Base-by-base conservation (phyloP, 2,797 vertebrate species). In the Dryobates pubescens region DNA sequence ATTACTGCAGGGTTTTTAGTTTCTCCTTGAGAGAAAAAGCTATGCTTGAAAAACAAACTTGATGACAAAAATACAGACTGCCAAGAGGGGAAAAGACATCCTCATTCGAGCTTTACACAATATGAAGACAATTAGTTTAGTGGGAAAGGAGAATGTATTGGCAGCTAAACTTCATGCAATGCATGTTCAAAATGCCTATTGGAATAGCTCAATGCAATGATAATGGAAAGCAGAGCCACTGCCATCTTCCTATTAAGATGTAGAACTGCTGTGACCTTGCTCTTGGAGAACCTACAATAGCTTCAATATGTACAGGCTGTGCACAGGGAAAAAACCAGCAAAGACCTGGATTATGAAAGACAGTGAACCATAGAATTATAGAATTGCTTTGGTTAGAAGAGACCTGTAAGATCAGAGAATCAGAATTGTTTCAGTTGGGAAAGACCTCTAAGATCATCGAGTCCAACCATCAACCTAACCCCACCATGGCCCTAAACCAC, bases 51-150 rank as follows among this genome's bases (percentile, higher is more conserved):
- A 92, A 93, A 92, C 56, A 77, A 69, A 87, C 30, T 6, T 29
- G 78, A 87, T 84, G 69, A 95, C 84, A 96, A 82, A 92, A 90
- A 85, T n/a, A 80, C 58, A 79, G 30, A 72, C 26, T 75, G 67
- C 47, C 75, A 89, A 61, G 58, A 63, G n/a, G 18, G 43, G 14
- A 90, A 56, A 51, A n/a, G 8, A n/a, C 27, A 82, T 77, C 65
- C 26, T 59, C 45, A n/a, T 62, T 68, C 54, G 58, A 82, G 62
- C 61, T 77, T 68, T 41, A 65, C 54, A 92, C 30, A 73, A 64
- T 13, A 65, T 29, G 58, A 23, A 77, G 53, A 77, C 51, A 80
- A 89, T 92, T 71, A 18, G 30, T 77, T 90, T 47, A 89, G 29
- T 74, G 72, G 36, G 72, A 80, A 82, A 90, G 53, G 7, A 68